Evolutionary conservation across 2,888 invertebrate genomes (phyloP), one percentile per base, ranked within the genome.

Genomic region (Xestia sexstrigata): DNA sequence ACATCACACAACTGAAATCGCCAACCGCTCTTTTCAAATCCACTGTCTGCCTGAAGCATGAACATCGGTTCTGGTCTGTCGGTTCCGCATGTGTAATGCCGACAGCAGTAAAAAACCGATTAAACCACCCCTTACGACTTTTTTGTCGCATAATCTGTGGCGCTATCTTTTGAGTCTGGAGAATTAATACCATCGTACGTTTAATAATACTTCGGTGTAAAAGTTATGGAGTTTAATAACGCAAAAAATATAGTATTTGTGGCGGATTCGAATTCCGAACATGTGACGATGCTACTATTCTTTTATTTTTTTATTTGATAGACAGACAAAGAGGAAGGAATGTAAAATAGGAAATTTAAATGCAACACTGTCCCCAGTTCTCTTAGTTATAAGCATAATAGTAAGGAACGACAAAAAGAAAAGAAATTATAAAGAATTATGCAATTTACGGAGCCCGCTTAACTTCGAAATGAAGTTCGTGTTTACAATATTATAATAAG

Each of bases 21-120:
- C n/a, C 3, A 77, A 65, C 67, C 86, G 86, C 84, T 81, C 60
- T 68, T 84, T 82, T 84, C 35, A 81, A 76, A 82, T 83, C 80
- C 81, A 49, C 74, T 69, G 55, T 39, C 63, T 74, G 87, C 82
- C 80, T 81, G 80, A 84, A 89, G 88, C 89, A 89, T 90, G 87
- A 86, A 88, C 89, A 85, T 92, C 86, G 89, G 94, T 94, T 95
- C 92, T 91, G 95, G 92, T 95, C 94, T 92, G 92, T 88, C 90
- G 93, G 90, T 90, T 93, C 90, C 90, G 93, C 95, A 94, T 94
- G 90, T 95, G 93, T 94, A 93, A 95, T 94, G 92, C 92, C 90
- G 92, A 90, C 92, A 86, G 89, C 84, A 86, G 75, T 87, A 90
- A 90, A 91, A 93, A 95, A 93, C 85, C 89, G 90, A 93, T 92